A percentile compares a stretch with the other conserved stretches of the same genome.
Conservation (phyloP, 2,888 invertebrate genomes). For the Nomada flava region DNA sequence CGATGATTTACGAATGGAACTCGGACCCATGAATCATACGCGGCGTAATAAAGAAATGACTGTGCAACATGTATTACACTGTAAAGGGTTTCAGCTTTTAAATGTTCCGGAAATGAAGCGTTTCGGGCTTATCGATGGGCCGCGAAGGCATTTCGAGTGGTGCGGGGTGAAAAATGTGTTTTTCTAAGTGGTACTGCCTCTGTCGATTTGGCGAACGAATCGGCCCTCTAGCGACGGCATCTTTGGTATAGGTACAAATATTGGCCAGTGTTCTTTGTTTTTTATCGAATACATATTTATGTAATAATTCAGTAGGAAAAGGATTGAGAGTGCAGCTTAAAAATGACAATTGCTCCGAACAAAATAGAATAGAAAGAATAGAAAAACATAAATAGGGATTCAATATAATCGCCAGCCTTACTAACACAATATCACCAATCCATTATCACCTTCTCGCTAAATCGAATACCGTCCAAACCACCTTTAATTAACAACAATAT, state of each 20-base stretch:
- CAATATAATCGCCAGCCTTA: too few species aligned
- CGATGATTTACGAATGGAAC: conserved; percentile 73
- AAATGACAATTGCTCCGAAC: too few species aligned
- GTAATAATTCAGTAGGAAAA: too few species aligned
- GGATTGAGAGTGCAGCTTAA: too few species aligned
- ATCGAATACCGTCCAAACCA: not conserved
- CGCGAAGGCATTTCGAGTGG: conserved; percentile 6
- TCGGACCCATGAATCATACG: conserved; percentile 67
- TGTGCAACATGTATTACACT: conserved; percentile 48
- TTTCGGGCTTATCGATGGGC: conserved; percentile 15
- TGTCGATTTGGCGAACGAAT: not conserved
- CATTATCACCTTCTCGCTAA: not conserved
- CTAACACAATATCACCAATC: not conserved
- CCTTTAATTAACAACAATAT: conserved; percentile 34
- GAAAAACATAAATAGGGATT: too few species aligned
- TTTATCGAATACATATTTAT: too few species aligned
- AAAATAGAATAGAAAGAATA: too few species aligned
- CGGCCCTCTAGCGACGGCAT: too few species aligned
- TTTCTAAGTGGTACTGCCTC: conserved; percentile 3
- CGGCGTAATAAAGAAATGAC: conserved; percentile 69
- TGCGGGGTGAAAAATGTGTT: conserved; percentile 32
- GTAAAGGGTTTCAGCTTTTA: conserved; percentile 46
- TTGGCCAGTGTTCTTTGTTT: too few species aligned
- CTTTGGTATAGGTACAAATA: too few species aligned
- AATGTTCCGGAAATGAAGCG: conserved; percentile 42